These are phyloP conservation scores for Cydia amplana DNA, from an alignment of 1,140 invertebrate species.

Conservation along the genomic window DNA sequence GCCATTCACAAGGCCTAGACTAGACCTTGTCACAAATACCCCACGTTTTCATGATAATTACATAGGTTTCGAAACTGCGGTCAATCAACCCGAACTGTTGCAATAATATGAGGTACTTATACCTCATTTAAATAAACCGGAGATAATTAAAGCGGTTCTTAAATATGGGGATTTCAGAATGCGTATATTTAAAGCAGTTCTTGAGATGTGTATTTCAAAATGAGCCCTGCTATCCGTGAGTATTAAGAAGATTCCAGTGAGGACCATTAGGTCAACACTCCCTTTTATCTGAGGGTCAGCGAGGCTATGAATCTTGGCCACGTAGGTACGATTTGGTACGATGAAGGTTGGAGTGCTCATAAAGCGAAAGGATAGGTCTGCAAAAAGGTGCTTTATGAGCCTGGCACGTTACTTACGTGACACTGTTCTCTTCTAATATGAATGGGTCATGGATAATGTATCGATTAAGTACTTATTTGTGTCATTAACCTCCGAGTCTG, in stretches of 20 bases:
- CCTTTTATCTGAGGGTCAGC: neutral
- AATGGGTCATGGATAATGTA: neutral
- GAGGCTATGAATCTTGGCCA: neutral
- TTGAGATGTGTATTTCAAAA: too few species aligned
- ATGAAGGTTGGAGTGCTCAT: neutral
- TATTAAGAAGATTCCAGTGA: too few species aligned
- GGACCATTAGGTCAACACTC: neutral
- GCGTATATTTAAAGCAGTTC: too few species aligned
- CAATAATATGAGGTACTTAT: too few species aligned
- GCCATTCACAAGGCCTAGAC: neutral
- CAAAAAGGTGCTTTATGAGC: neutral
- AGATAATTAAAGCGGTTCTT: neutral
- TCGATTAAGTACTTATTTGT: neutral
- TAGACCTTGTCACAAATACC: neutral
- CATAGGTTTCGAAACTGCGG: neutral
- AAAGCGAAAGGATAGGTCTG: neutral
- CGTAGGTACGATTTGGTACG: too few species aligned
- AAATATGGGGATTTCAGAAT: too few species aligned
- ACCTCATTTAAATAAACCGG: neutral
- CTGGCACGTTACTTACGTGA: neutral
- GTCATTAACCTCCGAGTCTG: neutral
- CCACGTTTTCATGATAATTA: neutral
- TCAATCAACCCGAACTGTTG: neutral
- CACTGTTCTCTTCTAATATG: neutral
- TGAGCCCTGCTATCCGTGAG: too few species aligned